Conservation (phyloP, 1,140 invertebrate species). For the Drosophila suzukii region DNA sequence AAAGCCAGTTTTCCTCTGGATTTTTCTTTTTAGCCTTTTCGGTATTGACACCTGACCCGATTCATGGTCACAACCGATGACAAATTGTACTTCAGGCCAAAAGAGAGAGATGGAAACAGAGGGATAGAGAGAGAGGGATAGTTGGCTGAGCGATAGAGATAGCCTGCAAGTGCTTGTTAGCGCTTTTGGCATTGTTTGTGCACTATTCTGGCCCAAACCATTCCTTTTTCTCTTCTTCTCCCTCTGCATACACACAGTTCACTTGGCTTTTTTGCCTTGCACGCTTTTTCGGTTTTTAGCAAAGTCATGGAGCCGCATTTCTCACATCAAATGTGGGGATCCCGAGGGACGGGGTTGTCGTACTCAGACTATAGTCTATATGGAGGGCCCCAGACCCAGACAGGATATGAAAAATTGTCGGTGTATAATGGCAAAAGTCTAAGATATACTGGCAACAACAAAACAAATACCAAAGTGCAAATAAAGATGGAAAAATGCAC, state of each 20-base stretch:
- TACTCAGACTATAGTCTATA: conserved; percentile 54
- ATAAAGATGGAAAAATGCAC: conserved; percentile 78
- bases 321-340: conserved; percentile 47
- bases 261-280: conserved; percentile 66
- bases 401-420: conserved; percentile 82
- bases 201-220: conserved; percentile 29
- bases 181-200: conserved; percentile 61
- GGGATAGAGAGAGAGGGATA: not conserved
- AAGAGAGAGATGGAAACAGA: not conserved
- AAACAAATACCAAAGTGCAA: conserved; percentile 77
- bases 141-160: not conserved
- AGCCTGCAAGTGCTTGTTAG: conserved; percentile 54
- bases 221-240: not conserved
- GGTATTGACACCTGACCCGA: conserved; percentile 71
- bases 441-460: conserved; percentile 55
- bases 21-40: conserved; percentile 9
- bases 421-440: conserved; percentile 67
- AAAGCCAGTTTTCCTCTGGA: conserved; percentile 36
- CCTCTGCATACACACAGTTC: conserved; percentile 57
- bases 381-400: conserved; percentile 60
- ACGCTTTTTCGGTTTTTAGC: conserved; percentile 78
- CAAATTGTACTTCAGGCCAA: conserved; percentile 58
- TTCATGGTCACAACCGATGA: conserved; percentile 68
- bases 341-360: conserved; percentile 19
- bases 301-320: conserved; percentile 74